Evolutionary conservation across 2,797 vertebrate genomes (phyloP).

Genomic region (Phaenicophaeus curvirostris): DNA sequence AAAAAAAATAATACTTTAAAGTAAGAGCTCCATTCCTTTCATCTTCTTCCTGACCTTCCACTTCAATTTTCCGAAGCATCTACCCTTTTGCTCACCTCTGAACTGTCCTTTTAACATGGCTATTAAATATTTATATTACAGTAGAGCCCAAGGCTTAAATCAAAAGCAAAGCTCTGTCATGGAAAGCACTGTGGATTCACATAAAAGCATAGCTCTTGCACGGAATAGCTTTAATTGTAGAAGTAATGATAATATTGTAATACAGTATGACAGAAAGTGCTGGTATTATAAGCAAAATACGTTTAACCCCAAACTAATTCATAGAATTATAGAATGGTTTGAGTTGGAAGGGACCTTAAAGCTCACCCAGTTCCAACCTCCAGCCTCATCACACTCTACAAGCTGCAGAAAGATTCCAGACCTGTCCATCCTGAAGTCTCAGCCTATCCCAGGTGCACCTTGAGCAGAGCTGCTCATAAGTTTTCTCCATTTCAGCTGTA

Average conservation of each 20-base stretch:
- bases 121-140: background rate
- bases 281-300: background rate
- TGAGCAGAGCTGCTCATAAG: background rate
- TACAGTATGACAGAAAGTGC: rapidly evolving
- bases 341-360: no score
- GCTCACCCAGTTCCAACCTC: no score
- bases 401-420: background rate
- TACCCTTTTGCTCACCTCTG: background rate
- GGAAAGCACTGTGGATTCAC: background rate
- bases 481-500: background rate
- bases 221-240: background rate
- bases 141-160: background rate
- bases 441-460: background rate
- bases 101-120: background rate
- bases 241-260: background rate
- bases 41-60: background rate
- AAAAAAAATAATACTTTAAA: background rate
- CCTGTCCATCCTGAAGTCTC: background rate
- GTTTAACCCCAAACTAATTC: background rate
- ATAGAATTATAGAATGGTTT: no score
- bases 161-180: background rate
- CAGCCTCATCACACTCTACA: no score
- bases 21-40: background rate
- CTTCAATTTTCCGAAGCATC: background rate
- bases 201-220: background rate